Conservation (phyloP, 2,888 invertebrate species). For the Drosophila ezoana region DNA sequence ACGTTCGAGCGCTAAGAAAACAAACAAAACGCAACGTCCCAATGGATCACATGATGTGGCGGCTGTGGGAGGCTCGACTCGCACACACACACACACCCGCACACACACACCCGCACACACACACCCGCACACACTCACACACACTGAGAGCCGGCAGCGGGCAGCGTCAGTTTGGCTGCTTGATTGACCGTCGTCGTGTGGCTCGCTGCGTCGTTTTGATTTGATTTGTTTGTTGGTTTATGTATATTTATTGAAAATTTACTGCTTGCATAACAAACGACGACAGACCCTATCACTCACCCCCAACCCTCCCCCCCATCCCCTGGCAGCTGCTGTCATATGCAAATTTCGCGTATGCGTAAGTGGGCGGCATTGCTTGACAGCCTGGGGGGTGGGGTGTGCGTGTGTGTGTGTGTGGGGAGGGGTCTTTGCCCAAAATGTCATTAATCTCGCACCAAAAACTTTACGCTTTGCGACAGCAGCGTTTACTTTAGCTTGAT, state of each 20-base stretch:
- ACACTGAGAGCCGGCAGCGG: conserved; percentile 23
- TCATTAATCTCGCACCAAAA: conserved; percentile 75
- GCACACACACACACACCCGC: conserved; percentile 23
- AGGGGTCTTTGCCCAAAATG: conserved; percentile 51
- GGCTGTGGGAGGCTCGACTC: conserved; percentile 64
- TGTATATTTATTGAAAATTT: conserved; percentile 79
- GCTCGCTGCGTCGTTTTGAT: conserved; percentile 49
- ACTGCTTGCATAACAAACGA: conserved; percentile 76
- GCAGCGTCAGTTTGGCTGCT: conserved; percentile 62
- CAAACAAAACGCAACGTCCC: conserved; percentile 44
- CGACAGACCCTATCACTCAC: conserved; percentile 17
- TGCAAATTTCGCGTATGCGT: conserved; percentile 60
- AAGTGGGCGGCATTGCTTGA: conserved; percentile 54
- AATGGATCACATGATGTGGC: conserved; percentile 57
- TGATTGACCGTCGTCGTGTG: conserved; percentile 47
- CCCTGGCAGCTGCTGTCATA: conserved; percentile 41
- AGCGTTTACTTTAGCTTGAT: conserved; percentile 66
- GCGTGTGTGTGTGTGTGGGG: background rate
- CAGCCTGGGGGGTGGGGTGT: background rate
- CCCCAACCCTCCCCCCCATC: background rate
- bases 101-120: conserved; percentile 33
- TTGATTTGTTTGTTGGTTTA: conserved; percentile 74
- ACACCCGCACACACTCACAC: background rate
- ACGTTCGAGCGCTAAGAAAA: conserved; percentile 62
- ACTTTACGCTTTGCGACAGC: conserved; percentile 30